A percentile compares a stretch with the other conserved stretches of the same genome.
phyloP scores from a whole-genome alignment of 92 coral and sea anemone genomes.

The Actinernus sp. region DNA sequence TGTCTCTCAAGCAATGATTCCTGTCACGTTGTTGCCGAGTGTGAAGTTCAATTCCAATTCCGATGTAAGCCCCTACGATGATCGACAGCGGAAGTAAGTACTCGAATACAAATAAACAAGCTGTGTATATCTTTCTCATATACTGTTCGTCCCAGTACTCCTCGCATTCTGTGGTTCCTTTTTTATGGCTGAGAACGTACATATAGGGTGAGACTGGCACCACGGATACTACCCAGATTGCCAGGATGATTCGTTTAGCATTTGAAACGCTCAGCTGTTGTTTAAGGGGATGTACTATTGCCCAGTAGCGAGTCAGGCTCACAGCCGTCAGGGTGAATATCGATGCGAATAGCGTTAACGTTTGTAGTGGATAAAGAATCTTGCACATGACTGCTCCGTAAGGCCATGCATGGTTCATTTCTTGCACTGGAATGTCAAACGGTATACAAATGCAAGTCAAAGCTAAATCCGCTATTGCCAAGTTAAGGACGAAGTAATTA shows the following conservation, averaged over 20 bases:
- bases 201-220: conserved; percentile 88
- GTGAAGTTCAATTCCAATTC: conserved; percentile 79
- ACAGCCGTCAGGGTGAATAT: conserved; percentile 93
- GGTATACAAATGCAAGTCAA: conserved; percentile 93
- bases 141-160: conserved; percentile 66
- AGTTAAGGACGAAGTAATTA: conserved; percentile 89
- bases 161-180: conserved; percentile 42
- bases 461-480: conserved; percentile 93
- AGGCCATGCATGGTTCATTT: conserved; percentile 91
- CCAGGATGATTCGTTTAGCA: conserved; percentile 68
- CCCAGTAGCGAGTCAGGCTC: conserved; percentile 92
- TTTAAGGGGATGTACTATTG: conserved; percentile 86
- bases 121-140: conserved; percentile 81
- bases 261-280: conserved; percentile 73
- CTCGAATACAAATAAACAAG: conserved; percentile 63
- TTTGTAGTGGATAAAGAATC: conserved; percentile 88
- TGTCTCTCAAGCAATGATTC: conserved; percentile 57
- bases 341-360: conserved; percentile 86
- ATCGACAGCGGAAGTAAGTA: conserved; percentile 79
- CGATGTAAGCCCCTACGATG: conserved; percentile 72
- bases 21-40: conserved; percentile 40
- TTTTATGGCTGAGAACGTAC: conserved; percentile 52
- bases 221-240: conserved; percentile 76
- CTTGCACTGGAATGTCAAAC: conserved; percentile 95
- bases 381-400: conserved; percentile 96